Evolutionary conservation across 2,888 invertebrate species (phyloP), one percentile per base, ranked within the genome.

Genomic region (Conomelus anceps): DNA sequence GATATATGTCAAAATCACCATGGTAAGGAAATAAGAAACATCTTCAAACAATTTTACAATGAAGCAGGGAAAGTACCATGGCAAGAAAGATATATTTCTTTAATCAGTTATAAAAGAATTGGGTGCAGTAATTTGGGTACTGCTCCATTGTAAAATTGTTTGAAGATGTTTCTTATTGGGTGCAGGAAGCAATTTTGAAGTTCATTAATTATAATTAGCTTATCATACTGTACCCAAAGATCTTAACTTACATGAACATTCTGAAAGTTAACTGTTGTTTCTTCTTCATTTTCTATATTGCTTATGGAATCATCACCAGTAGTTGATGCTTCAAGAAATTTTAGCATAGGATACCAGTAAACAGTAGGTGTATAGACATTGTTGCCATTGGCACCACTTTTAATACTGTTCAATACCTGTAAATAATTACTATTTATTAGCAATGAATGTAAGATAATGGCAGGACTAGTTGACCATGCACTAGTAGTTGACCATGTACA

Each of bases 311-410:
- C 88, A 88, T 88, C 88, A 88, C 22, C 22, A 22, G 88, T 88
- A 20, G 22, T 88, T 88, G 88, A 88, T 22, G 88, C 88, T 22
- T 88, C 88, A 88, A 88, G 88, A 88, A 88, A 88, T 22, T 88
- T 26, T 22, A 88, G 34, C 88, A 88, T 88, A 26, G 88, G 88
- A 34, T 34, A 88, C 88, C 88, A 88, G 22, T 88, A 88, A 24
- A 22, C 88, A 22, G 88, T 88, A 22, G 88, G 88, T 34, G 20
- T 22, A 34, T 88, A 88, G 22, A 88, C 88, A 88, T 22, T 22
- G 41, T 88, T 34, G 22, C 22, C 22, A n/a, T 20, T 26, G 6
- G 88, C 88, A 20, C 88, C 88, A 88, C 88, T 88, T 88, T 88
- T 88, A 20, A 88, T 88, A 34, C 88, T 88, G 20, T 23, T 88